Percentiles rank a stretch among this genome's conserved stretches.
phyloP scores from a whole-genome alignment of 2,888 invertebrate genomes.

The Parochlus steinenii region DNA sequence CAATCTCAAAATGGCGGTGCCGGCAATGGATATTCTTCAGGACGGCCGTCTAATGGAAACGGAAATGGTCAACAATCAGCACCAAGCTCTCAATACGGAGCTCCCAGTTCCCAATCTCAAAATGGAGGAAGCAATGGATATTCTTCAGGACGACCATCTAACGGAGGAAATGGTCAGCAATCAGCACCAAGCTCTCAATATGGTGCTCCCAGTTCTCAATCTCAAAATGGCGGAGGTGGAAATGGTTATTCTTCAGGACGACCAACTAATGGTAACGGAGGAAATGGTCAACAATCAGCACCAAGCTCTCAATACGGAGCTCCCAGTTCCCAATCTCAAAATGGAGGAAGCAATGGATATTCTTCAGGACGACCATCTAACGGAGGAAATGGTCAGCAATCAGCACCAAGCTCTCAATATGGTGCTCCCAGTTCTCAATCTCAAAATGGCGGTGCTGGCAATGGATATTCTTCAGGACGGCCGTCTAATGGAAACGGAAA shows the following conservation, averaged over 20 bases:
- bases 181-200: constrained; percentile 1
- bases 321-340: no score
- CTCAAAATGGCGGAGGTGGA: background rate
- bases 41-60: no score
- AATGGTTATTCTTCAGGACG: background rate
- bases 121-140: constrained; percentile 4
- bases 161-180: no score
- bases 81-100: constrained; percentile 5
- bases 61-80: background rate
- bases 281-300: no score
- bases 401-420: constrained; percentile 1
- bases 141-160: background rate
- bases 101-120: background rate
- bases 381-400: no score
- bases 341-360: no score
- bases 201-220: constrained; percentile 4
- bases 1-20: constrained; percentile 2
- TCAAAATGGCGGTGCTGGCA: background rate
- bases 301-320: no score
- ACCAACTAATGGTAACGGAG: no score
- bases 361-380: no score
- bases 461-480: background rate
- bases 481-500: constrained; percentile 5
- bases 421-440: constrained; percentile 7
- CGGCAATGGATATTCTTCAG: constrained; percentile 3